Conservation (phyloP, 2,113 vertebrate genomes). For the Theristicus caerulescens region DNA sequence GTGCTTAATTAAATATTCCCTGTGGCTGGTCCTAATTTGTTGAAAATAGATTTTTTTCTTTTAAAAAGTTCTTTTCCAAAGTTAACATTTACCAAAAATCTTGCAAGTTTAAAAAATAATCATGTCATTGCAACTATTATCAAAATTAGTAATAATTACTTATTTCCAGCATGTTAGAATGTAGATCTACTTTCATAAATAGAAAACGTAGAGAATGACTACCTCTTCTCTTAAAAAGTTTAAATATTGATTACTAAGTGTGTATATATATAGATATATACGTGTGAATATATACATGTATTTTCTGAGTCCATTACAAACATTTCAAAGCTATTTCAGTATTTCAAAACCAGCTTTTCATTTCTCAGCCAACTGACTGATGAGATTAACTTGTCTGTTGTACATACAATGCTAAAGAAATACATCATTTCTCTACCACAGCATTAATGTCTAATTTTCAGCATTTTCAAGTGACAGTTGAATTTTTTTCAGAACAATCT, state of each 20-base stretch:
- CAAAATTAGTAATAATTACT: not conserved
- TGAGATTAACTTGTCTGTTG: not conserved
- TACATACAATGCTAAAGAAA: not conserved
- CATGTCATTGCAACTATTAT: not conserved
- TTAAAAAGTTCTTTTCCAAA: not conserved
- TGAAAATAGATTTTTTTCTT: not conserved
- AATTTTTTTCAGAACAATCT: not conserved
- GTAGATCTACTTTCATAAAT: not conserved
- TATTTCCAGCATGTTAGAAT: not conserved
- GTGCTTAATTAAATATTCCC: not conserved
- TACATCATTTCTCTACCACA: not conserved
- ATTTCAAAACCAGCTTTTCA: not conserved
- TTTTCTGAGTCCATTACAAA: not conserved
- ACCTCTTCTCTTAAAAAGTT: not conserved
- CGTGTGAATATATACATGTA: accelerated
- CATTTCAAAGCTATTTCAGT: not conserved
- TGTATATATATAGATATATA: not conserved
- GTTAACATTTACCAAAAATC: not conserved
- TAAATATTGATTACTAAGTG: not conserved
- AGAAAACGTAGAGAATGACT: not conserved
- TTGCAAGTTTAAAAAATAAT: not conserved
- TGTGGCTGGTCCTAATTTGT: not conserved
- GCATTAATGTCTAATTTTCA: not conserved
- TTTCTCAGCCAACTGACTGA: not conserved
- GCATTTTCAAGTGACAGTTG: not conserved